These are phyloP conservation scores for Melanocharis versteri DNA, from an alignment of 2,113 vertebrate genomes.

Conservation along the genomic window DNA sequence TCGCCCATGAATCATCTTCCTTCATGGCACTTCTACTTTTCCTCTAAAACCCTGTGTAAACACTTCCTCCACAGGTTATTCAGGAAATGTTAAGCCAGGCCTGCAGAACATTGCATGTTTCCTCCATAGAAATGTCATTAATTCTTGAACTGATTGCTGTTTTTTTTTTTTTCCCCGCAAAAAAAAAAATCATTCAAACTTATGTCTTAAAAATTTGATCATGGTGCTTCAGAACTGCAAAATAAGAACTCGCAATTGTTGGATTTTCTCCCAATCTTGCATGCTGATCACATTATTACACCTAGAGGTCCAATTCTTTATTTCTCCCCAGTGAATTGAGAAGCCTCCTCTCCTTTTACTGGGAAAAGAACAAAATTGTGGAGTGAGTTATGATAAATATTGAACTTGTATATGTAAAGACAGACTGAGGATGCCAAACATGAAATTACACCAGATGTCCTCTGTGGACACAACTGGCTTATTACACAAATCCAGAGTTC, in stretches of 20 bases:
- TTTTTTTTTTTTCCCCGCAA: background rate
- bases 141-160: background rate
- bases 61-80: background rate
- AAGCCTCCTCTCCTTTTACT: background rate
- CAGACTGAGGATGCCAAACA: background rate
- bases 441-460: background rate
- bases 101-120: background rate
- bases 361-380: background rate
- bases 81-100: background rate
- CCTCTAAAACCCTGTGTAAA: background rate
- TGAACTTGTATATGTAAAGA: background rate
- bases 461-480: background rate
- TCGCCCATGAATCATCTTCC: background rate
- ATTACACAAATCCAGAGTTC: background rate
- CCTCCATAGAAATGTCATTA: background rate
- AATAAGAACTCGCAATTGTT: background rate
- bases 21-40: background rate
- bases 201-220: background rate
- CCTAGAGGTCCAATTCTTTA: background rate
- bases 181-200: accelerated
- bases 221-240: background rate
- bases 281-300: background rate
- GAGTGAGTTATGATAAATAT: background rate
- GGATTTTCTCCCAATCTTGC: background rate
- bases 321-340: background rate